Base-by-base conservation (phyloP, 2,888 invertebrate genomes). In the Pseudeuparius sepicola region DNA sequence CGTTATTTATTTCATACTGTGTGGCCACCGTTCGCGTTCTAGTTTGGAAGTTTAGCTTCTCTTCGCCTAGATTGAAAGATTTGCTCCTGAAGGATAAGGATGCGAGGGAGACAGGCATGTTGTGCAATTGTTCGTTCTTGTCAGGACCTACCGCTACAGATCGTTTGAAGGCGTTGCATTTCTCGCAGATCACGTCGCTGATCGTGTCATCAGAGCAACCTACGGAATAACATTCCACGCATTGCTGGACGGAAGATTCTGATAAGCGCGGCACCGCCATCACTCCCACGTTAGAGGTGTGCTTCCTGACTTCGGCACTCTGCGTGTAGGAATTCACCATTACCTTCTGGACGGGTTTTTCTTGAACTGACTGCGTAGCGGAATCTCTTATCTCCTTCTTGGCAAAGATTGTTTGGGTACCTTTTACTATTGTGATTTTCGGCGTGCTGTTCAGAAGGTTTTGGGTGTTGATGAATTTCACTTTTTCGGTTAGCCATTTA, bases 141-240 rank as follows among this genome's bases (percentile, higher is more conserved):
- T 66, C 66, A n/a, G 70, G 67, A 18, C 78, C 76, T 10, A 74
- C 68, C 4, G 70, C 75, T 24, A 78, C 60, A 29, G 67, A 70
- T 31, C 67, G 63, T 37, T 68, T 73, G 31, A 54, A 46, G 3
- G 56, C 54, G 23, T 56, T 60, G 49, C 71, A 72, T 54, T 66
- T 70, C 28, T 64, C 64, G 50, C 73, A 74, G 27, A 65, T 48
- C 24, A 58, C 49, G 44, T 68, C 67, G 6, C 57, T 58, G n/a
- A 66, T 54, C 5, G 60, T 64, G 45, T 69, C 61, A 24, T 69
- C 66, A 3, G 71, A 71, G 37, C 63, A 60, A 31, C 67, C 75
- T 26, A 69, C 60, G 2, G 66, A 66, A 15, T 62, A 60, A 20
- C 61, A 56, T 36, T 67, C 64, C 3, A 66, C 48, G 31, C 44